Evolutionary conservation across 2,113 vertebrate genomes (phyloP), one percentile per base, ranked within the genome.

Genomic region (Nestor notabilis): DNA sequence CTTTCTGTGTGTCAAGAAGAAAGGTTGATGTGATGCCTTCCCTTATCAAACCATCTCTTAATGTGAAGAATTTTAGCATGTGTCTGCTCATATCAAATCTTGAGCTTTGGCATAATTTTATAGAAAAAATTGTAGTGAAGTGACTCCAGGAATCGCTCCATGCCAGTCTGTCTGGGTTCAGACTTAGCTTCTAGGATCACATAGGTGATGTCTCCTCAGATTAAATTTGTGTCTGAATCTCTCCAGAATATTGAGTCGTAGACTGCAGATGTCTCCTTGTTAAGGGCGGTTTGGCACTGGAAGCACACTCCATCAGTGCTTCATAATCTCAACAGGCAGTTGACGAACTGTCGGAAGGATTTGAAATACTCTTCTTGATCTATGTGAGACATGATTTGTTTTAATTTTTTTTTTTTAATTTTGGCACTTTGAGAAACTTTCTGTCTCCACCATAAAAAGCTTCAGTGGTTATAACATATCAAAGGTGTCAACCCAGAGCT

Each of bases 241-340:
- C 85, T 78, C 16, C 68, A 50, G 82, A 46, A 83, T 63, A 35
- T 5, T 33, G 68, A 55, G 88, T 43, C 24, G 82, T 23, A 49
- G 71, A 21, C 68, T 92, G 83, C 93, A 87, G 85, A 86, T 78
- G 92, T 80, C 88, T 90, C 64, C 72, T 74, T 10, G 13, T 33
- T 77, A 39, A 14, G 64, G 68, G 68, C 0, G 49, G 37, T 74
- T 92, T 97, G 92, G 94, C 86, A 75, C 72, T 60, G 83, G 75
- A 33, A 78, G 55, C 53, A 13, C 37, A 24, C 69, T 92, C 77
- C 71, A 29, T 82, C 93, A 31, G 47, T 28, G 4, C 92, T 78
- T 87, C 75, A 8, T 88, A n/a, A 87, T 93, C 89, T 82, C 81
- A 61, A 37, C 83, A 85, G 83, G 74, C 93, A 94, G 83, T 33